Evolutionary conservation across 2,888 invertebrate genomes (phyloP).

Genomic region (Coecobrya sp.): DNA sequence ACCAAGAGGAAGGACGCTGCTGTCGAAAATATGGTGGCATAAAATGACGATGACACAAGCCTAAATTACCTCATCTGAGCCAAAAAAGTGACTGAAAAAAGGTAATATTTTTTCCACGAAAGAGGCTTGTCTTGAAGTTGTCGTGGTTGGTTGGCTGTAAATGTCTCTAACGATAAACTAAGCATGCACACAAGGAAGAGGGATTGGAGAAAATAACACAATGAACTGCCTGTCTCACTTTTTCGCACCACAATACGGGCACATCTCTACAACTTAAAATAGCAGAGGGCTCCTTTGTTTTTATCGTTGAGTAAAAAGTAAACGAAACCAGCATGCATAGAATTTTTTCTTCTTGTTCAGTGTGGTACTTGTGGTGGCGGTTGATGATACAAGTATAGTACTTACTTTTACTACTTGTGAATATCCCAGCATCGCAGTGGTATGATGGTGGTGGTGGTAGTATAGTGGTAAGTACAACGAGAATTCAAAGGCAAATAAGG

Average conservation of each 20-base stretch:
- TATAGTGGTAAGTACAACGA: neutral
- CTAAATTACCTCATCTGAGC: neutral
- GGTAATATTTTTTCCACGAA: neutral
- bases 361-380: neutral
- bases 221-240: neutral
- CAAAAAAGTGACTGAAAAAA: neutral
- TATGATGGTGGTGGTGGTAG: neutral
- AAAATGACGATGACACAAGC: constrained; percentile 28
- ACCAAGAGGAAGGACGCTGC: neutral
- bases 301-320: constrained; percentile 35
- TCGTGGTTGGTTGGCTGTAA: neutral
- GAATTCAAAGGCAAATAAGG: constrained; percentile 2
- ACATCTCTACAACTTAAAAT: too few relatives aligned
- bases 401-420: neutral
- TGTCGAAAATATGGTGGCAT: constrained; percentile 4
- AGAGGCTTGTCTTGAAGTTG: neutral
- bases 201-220: neutral
- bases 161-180: neutral
- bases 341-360: constrained; percentile 30
- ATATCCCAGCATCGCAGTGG: neutral
- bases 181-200: neutral
- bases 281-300: neutral
- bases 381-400: neutral
- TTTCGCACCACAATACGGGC: too few relatives aligned
- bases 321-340: constrained; percentile 41